phyloP scores from a whole-genome alignment of 2,888 invertebrate genomes.

The Dicranocentrus wangi region DNA sequence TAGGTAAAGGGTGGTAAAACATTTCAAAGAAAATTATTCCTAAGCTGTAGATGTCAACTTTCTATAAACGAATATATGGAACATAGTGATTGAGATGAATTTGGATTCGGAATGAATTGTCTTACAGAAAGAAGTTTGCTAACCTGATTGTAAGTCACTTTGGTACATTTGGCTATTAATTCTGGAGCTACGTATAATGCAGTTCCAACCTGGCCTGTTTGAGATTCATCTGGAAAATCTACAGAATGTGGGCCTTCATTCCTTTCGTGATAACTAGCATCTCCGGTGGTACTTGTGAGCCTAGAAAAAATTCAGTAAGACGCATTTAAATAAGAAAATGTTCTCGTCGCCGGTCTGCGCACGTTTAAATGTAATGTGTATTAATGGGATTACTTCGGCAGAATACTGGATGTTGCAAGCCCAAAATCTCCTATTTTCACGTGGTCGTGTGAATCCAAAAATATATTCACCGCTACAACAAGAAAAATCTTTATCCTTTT shows the following conservation, averaged over 20 bases:
- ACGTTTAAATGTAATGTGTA: no score
- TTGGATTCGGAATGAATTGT: no score
- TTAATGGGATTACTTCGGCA: conserved; percentile 74
- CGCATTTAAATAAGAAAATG: no score
- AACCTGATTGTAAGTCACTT: conserved; percentile 83
- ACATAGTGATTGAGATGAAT: not conserved
- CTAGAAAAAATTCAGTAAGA: not conserved
- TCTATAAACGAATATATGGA: conserved; percentile 77
- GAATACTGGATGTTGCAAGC: conserved; percentile 87
- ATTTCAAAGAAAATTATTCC: conserved; percentile 97
- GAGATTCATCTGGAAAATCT: conserved; percentile 76
- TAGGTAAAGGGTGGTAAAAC: conserved; percentile 88
- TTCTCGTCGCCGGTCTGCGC: no score
- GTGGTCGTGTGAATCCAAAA: conserved; percentile 93
- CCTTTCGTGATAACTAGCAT: conserved; percentile 17
- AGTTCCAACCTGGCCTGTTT: conserved; percentile 92
- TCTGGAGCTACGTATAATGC: conserved; percentile 97
- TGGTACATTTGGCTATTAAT: conserved; percentile 82
- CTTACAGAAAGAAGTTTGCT: not conserved
- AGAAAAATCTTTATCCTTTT: conserved; percentile 72
- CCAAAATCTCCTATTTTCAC: conserved; percentile 99
- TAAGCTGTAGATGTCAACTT: conserved; percentile 89
- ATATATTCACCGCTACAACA: conserved; percentile 84
- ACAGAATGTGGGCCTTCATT: conserved; percentile 69
- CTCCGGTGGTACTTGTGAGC: conserved; percentile 13